Evolutionary conservation across 1,140 invertebrate genomes (phyloP).

Genomic region (Pogonognathellus flavescens): DNA sequence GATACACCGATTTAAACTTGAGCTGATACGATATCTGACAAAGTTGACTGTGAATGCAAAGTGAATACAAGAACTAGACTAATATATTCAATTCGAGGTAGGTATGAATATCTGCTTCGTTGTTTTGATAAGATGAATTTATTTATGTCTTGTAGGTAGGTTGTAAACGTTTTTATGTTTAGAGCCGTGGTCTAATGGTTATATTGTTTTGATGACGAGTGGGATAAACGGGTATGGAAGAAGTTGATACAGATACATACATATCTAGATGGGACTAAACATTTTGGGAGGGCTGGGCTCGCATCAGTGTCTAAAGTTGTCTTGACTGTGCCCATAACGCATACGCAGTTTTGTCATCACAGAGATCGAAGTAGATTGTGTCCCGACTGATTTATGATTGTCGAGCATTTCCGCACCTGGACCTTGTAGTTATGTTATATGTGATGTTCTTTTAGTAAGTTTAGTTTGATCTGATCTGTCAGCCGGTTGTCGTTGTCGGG

Average conservation of each 20-base stretch:
- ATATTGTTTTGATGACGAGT: conserved; percentile 6
- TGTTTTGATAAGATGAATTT: not conserved
- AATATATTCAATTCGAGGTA: not conserved
- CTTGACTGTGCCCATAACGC: conserved; percentile 42
- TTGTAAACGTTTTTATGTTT: not conserved
- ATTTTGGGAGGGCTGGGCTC: conserved; percentile 29
- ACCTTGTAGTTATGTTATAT: conserved; percentile 26
- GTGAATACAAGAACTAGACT: conserved; percentile 11
- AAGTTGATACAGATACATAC: conserved; percentile 34
- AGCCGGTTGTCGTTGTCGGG: conserved; percentile 33
- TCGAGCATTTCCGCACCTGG: conserved; percentile 62
- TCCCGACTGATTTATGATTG: conserved; percentile 60
- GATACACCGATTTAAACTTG: not conserved
- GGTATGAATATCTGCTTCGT: not conserved
- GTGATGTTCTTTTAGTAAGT: conserved; percentile 42
- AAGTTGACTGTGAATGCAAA: conserved; percentile 2
- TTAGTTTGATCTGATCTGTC: conserved; percentile 46
- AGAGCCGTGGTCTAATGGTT: not conserved
- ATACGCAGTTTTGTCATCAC: conserved; percentile 57
- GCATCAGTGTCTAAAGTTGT: conserved; percentile 12
- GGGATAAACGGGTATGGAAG: conserved; percentile 7
- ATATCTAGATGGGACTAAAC: not conserved
- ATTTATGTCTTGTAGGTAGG: conserved; percentile 15
- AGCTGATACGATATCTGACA: not conserved
- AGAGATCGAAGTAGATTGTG: conserved; percentile 58